These are phyloP conservation scores for Rhogogaster chlorosoma DNA, from an alignment of 2,888 invertebrate species.

Conservation along the genomic window DNA sequence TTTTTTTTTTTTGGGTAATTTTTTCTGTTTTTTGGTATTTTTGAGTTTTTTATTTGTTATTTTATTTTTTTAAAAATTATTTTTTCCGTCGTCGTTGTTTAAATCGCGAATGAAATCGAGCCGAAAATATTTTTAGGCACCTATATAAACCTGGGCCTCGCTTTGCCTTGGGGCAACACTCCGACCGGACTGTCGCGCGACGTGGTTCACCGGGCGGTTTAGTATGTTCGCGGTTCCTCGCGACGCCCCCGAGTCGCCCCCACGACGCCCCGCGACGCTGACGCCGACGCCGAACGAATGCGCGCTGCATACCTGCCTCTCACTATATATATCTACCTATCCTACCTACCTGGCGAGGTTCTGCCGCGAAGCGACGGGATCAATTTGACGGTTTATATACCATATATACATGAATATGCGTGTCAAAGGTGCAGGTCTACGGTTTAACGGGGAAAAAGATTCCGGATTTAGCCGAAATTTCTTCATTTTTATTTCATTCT, in stretches of 20 bases:
- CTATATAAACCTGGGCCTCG: not conserved
- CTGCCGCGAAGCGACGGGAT: constrained; percentile 12
- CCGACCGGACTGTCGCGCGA: constrained; percentile 72
- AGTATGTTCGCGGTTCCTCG: constrained; percentile 65
- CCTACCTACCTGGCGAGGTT: constrained; percentile 52
- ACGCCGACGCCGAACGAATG: constrained; percentile 70
- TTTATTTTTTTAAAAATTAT: not conserved
- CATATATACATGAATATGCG: too few relatives aligned
- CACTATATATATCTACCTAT: constrained; percentile 58
- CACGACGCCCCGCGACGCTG: constrained; percentile 64
- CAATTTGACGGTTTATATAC: constrained; percentile 19
- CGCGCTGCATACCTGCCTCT: constrained; percentile 60
- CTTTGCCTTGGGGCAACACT: constrained; percentile 67
- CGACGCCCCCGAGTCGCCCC: constrained; percentile 56
- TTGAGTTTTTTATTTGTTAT: too few relatives aligned
- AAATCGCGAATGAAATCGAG: not conserved
- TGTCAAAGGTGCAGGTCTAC: too few relatives aligned
- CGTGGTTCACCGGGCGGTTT: constrained; percentile 71
- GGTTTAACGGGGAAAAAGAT: too few relatives aligned
- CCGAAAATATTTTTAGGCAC: not conserved
- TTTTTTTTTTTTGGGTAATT: not conserved
- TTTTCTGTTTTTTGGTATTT: not conserved
- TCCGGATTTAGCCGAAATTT: too few relatives aligned
- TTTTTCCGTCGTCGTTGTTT: not conserved
- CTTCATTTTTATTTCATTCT: too few relatives aligned